Percentiles rank a stretch among this genome's conserved stretches.
Evolutionary conservation across 2,113 vertebrate species (phyloP).

Genomic region (Columba livia): DNA sequence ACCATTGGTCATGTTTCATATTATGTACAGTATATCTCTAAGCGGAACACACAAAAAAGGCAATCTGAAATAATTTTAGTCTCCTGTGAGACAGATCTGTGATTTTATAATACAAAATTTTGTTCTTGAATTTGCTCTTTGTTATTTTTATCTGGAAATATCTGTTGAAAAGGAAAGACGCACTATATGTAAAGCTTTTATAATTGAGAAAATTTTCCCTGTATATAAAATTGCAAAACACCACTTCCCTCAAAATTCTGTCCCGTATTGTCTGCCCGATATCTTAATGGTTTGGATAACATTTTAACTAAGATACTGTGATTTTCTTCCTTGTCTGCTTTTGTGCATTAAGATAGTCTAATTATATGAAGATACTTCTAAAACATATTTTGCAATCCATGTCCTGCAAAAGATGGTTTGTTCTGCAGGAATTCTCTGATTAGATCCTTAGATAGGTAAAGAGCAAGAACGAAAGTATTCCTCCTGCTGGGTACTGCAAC

Average conservation of each 20-base stretch:
- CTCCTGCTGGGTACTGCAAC: not conserved
- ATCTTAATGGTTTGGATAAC: not conserved
- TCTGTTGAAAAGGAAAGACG: not conserved
- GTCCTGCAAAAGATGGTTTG: not conserved
- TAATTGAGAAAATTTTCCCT: not conserved
- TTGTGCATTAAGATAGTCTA: not conserved
- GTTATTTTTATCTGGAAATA: not conserved
- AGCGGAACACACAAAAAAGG: slow-evolving; percentile 2
- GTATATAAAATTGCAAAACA: not conserved
- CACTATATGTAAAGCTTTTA: not conserved
- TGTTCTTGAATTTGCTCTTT: not conserved
- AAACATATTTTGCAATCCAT: not conserved
- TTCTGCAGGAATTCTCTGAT: not conserved
- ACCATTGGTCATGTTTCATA: slow-evolving; percentile 25
- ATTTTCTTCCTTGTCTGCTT: not conserved
- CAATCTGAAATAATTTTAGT: not conserved
- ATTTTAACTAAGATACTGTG: not conserved
- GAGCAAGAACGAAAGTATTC: not conserved
- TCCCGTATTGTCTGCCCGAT: not conserved
- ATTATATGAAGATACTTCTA: not conserved
- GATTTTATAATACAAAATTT: not conserved
- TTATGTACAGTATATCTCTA: not conserved
- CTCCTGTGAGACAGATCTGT: not conserved
- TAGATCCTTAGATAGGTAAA: not conserved
- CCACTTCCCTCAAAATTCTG: not conserved